Evolutionary conservation across 2,797 vertebrate species (phyloP).

Genomic region (Sarcoramphus papa): DNA sequence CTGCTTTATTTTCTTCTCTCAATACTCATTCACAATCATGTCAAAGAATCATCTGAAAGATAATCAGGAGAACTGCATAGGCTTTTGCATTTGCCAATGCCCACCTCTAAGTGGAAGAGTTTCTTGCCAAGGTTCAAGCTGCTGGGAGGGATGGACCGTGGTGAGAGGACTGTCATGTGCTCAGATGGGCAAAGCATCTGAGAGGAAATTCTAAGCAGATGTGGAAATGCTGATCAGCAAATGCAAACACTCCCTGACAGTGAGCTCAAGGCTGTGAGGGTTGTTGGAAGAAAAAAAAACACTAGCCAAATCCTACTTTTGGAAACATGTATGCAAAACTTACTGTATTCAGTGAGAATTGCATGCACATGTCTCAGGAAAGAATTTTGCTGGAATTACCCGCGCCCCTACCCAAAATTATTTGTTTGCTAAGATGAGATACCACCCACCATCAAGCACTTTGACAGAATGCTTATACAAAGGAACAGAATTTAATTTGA

Average conservation of each 20-base stretch:
- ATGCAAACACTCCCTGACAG: background rate
- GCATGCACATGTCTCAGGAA: background rate
- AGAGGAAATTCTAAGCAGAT: conserved; percentile 48
- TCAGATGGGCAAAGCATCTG: background rate
- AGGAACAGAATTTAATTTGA: background rate
- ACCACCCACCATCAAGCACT: background rate
- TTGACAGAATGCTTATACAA: background rate
- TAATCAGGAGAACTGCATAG: accelerated
- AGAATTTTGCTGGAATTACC: background rate
- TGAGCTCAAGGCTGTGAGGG: background rate
- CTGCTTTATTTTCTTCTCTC: background rate
- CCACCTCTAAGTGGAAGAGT: background rate
- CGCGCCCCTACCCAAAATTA: background rate
- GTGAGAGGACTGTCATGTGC: background rate
- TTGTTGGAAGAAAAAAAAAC: background rate
- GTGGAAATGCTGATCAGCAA: background rate
- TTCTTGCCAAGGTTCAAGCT: background rate
- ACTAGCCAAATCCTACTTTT: background rate
- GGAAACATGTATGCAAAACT: background rate
- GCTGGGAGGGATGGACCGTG: background rate
- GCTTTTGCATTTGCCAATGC: background rate
- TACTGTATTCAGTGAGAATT: background rate
- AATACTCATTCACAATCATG: background rate
- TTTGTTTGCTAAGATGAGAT: background rate
- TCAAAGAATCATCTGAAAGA: background rate